Percentiles rank a stretch among this genome's conserved stretches.
These are phyloP conservation scores for Upupa epops DNA, from an alignment of 2,113 vertebrate genomes.

Conservation along the genomic window DNA sequence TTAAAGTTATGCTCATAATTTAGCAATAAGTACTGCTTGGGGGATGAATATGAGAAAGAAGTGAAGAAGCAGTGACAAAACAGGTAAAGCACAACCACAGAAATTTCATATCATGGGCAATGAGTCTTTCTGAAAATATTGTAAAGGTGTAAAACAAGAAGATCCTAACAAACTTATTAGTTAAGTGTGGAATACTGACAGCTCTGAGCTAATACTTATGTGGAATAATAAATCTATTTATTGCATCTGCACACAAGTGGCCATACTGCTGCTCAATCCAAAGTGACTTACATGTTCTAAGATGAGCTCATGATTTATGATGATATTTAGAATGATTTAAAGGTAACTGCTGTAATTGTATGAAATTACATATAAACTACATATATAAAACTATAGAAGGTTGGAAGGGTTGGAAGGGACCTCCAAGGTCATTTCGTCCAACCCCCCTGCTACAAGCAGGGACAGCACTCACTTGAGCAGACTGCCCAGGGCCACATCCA, in stretches of 20 bases:
- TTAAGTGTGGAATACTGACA: neutral
- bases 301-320: neutral
- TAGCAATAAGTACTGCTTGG: neutral
- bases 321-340: neutral
- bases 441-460: no score
- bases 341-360: no score
- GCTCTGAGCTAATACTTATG: neutral
- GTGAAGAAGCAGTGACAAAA: neutral
- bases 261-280: neutral
- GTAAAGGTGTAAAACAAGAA: neutral
- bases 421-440: no score
- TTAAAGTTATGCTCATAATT: neutral
- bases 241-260: neutral
- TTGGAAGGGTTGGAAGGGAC: no score
- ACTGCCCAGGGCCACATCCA: no score
- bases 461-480: no score
- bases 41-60: neutral
- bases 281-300: neutral
- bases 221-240: neutral
- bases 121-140: neutral
- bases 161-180: neutral
- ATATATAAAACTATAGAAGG: no score
- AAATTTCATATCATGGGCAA: neutral
- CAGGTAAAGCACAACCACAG: neutral
- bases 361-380: no score